These are phyloP conservation scores for Macropis europaea DNA, from an alignment of 2,888 invertebrate species.

Conservation along the genomic window DNA sequence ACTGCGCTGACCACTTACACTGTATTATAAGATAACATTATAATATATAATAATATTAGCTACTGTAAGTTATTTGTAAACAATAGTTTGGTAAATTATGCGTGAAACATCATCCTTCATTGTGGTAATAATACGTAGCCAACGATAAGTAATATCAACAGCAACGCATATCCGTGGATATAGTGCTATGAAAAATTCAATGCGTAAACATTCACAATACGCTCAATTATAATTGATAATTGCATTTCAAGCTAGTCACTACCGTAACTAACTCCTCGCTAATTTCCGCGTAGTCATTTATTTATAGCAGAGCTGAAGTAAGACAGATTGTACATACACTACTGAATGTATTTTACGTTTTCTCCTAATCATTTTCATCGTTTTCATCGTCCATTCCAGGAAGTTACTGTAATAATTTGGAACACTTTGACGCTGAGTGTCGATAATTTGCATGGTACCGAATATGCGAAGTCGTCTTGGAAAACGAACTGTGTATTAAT, in stretches of 20 bases:
- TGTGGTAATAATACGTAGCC: not conserved
- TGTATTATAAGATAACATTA: conserved; percentile 44
- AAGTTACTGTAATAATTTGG: too few species aligned
- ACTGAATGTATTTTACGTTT: not conserved
- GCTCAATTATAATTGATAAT: conserved; percentile 11
- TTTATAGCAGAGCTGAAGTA: not conserved
- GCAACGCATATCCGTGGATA: not conserved
- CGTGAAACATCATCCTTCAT: not conserved
- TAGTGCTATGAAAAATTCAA: conserved; percentile 7
- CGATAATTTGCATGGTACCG: too few species aligned
- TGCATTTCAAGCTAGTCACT: conserved; percentile 17
- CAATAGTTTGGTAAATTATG: conserved; percentile 5
- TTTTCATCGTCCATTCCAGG: too few species aligned
- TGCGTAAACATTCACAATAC: conserved; percentile 5
- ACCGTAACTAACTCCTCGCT: not conserved
- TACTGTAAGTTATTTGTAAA: conserved; percentile 16
- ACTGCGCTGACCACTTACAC: conserved; percentile 57
- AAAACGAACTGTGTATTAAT: too few species aligned
- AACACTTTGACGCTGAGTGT: too few species aligned
- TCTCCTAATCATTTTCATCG: too few species aligned
- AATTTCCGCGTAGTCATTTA: not conserved
- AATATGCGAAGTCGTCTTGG: too few species aligned
- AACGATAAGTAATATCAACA: conserved; percentile 14
- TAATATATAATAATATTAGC: conserved; percentile 40
- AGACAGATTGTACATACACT: too few species aligned